Evolutionary conservation across 2,113 vertebrate genomes (phyloP), one percentile per base, ranked within the genome.

Genomic region (Oceanodroma tethys): DNA sequence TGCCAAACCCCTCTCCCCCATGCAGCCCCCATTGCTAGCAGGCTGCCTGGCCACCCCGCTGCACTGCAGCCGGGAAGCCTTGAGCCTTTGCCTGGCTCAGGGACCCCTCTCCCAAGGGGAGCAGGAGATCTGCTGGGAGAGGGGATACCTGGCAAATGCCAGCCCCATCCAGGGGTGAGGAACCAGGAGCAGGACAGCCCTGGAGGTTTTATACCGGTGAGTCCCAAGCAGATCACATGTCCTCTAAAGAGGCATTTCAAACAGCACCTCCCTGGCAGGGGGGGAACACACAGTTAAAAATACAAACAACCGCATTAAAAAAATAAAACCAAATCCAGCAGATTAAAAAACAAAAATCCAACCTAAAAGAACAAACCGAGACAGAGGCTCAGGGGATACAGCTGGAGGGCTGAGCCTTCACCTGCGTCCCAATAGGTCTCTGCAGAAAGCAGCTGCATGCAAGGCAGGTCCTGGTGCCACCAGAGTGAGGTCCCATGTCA

Each of bases 321-420:
- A 97, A 94, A 91, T 85, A 90, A 94, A 95, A 94, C 47, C 47
- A 93, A 82, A 84, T 94, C 70, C 70, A 93, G 58, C 87, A 79
- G 71, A 82, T 94, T 65, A 66, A 91, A 96, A 92, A 90, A 9
- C 26, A 76, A 70, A 40, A 62, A n/a, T 5, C 6, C 45, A 72
- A 60, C 43, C 65, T 92, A 90, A 74, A 87, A 71, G 9, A 78
- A 76, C 30, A 86, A 81, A 87, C 13, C 0, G 0, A 90, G 79
- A 83, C 40, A 40, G 29, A 76, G 59, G 52, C 27, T 79, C 2
- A 0, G 16, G 25, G 48, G 40, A 93, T 79, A 58, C 2, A 1
- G 58, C 53, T 7, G 4, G 53, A 88, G 9, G 76, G 12, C 68
- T 85, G 34, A 93, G 75, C 55, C 74, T 85, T 93, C 78, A 65